Conservation (phyloP, 2,888 invertebrate genomes). For the Opisthograptis luteolata region DNA sequence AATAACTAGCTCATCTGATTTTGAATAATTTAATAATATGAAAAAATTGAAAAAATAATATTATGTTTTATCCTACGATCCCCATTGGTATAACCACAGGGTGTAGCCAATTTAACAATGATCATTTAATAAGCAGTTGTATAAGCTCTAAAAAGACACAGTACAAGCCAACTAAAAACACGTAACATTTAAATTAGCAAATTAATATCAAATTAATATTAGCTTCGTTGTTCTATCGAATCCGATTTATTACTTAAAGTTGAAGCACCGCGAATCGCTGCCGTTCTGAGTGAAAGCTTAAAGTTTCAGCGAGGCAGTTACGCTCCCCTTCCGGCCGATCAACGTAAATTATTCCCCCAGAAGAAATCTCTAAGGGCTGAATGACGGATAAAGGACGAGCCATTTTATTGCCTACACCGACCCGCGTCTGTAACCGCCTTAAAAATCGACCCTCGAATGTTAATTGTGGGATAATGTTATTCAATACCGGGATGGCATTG, state of each 20-base stretch:
- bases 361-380: constrained; percentile 82
- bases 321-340: constrained; percentile 81
- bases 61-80: too few species aligned
- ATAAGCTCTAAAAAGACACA: too few species aligned
- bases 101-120: too few species aligned
- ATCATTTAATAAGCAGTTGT: too few species aligned
- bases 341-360: constrained; percentile 83
- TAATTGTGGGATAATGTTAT: constrained; percentile 80
- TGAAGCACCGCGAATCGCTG: constrained; percentile 76
- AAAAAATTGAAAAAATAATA: too few species aligned
- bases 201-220: constrained; percentile 52
- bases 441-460: constrained; percentile 77
- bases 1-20: too few species aligned
- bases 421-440: constrained; percentile 69
- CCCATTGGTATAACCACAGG: too few species aligned
- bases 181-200: constrained; percentile 31
- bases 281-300: constrained; percentile 80
- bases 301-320: constrained; percentile 83
- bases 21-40: too few species aligned
- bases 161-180: too few species aligned
- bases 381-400: constrained; percentile 82
- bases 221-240: constrained; percentile 65
- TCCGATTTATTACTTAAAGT: constrained; percentile 77
- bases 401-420: constrained; percentile 79
- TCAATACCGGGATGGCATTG: constrained; percentile 65